Percentiles rank a stretch among this genome's conserved stretches.
These are phyloP conservation scores for Anhinga anhinga DNA, from an alignment of 2,113 vertebrate genomes.

Conservation along the genomic window DNA sequence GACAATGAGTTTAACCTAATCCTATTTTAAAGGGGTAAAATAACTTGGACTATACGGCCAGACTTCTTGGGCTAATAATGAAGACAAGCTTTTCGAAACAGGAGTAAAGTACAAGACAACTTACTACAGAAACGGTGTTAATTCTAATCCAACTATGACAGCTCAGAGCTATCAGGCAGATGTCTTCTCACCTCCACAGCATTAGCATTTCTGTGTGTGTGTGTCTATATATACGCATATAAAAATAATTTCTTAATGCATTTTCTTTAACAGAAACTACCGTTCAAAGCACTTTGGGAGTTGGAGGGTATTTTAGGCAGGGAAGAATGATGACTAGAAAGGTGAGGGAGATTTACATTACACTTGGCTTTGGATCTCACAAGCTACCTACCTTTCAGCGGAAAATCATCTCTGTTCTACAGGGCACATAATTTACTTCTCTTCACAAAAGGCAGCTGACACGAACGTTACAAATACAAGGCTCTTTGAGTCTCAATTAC, in stretches of 20 bases:
- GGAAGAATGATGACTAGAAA: conserved; percentile 4
- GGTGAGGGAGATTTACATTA: background rate
- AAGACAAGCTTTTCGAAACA: conserved; percentile 1
- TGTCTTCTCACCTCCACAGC: conserved; percentile 19
- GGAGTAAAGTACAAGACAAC: background rate
- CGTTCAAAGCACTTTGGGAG: background rate
- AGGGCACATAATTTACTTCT: background rate
- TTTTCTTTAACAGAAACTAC: conserved; percentile 1
- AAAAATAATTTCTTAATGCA: conserved; percentile 15
- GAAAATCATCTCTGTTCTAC: conserved; percentile 14
- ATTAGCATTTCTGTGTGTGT: background rate
- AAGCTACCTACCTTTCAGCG: background rate
- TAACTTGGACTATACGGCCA: background rate
- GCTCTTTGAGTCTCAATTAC: background rate
- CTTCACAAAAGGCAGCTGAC: conserved; percentile 34
- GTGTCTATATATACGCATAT: background rate
- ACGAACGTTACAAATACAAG: background rate
- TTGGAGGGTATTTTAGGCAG: background rate
- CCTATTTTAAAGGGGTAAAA: background rate
- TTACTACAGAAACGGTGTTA: background rate
- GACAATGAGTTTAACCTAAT: background rate
- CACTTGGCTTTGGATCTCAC: background rate
- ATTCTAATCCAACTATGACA: background rate
- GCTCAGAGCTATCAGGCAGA: background rate
- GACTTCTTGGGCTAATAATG: background rate